Evolutionary conservation across 2,888 invertebrate species (phyloP).

Genomic region (Nephrocerus scutellatus): DNA sequence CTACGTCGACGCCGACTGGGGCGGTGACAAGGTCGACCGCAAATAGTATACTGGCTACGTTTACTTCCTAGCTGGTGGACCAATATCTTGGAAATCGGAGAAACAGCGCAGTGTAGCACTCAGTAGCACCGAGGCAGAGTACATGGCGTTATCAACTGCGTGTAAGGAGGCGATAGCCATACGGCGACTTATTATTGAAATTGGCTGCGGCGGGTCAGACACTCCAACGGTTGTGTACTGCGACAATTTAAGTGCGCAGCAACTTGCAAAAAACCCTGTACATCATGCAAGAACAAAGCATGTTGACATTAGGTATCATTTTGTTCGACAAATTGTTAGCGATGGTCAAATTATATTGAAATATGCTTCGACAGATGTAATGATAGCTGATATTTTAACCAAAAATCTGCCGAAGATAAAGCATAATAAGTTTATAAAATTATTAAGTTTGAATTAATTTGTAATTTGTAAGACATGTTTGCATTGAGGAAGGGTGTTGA

Average conservation of each 20-base stretch:
- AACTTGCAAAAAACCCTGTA: conserved; percentile 14
- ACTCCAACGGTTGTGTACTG: conserved; percentile 5
- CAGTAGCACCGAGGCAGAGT: conserved; percentile 19
- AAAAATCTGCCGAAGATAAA: conserved; percentile 17
- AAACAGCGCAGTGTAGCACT: conserved; percentile 18
- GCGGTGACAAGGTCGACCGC: conserved; percentile 7
- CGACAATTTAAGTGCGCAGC: conserved; percentile 15
- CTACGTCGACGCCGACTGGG: conserved; percentile 10
- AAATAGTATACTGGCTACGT: conserved; percentile 19
- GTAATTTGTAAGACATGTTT: too few species aligned
- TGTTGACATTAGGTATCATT: conserved; percentile 17
- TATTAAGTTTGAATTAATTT: too few species aligned
- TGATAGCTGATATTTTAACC: conserved; percentile 16
- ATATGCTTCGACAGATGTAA: conserved; percentile 12
- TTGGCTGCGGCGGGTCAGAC: conserved; percentile 1
- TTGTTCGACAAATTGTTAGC: conserved; percentile 11
- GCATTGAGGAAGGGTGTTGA: too few species aligned
- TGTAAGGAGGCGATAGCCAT: conserved; percentile 16
- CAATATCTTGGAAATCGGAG: conserved; percentile 15
- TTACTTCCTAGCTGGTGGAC: conserved; percentile 12
- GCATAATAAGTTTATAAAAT: too few species aligned
- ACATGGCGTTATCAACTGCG: conserved; percentile 17
- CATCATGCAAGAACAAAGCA: conserved; percentile 18
- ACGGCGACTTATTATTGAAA: conserved; percentile 7
- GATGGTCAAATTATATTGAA: conserved; percentile 10